Evolutionary conservation across 2,113 vertebrate species (phyloP).

Genomic region (Machaerirhynchus nigripectus): DNA sequence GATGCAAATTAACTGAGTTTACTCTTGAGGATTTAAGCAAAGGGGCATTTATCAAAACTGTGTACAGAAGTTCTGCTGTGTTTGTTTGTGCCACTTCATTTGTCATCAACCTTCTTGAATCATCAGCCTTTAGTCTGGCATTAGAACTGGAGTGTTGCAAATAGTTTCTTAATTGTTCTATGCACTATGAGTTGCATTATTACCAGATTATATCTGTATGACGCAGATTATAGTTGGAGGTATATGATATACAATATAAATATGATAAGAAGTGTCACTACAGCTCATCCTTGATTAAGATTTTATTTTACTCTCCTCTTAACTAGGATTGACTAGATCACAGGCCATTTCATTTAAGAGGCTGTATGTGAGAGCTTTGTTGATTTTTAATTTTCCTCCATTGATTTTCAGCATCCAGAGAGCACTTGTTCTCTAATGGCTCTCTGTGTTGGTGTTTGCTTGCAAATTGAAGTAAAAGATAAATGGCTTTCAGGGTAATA

Average conservation of each 20-base stretch:
- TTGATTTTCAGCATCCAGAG: constrained; percentile 73
- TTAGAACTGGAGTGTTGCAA: neutral
- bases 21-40: neutral
- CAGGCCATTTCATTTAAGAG: constrained; percentile 66
- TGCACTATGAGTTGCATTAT: neutral
- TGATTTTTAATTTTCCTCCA: constrained; percentile 74
- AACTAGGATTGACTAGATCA: constrained; percentile 65
- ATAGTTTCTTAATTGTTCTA: neutral
- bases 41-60: neutral
- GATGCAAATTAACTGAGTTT: neutral
- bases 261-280: constrained; percentile 20
- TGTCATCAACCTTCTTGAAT: neutral
- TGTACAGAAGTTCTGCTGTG: neutral
- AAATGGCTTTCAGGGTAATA: constrained; percentile 65
- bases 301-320: constrained; percentile 58
- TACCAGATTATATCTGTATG: neutral
- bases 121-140: neutral
- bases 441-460: constrained; percentile 66
- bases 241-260: neutral
- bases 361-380: constrained; percentile 61
- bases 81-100: neutral
- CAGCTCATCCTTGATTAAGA: constrained; percentile 61
- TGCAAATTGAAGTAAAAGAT: constrained; percentile 70
- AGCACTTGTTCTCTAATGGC: constrained; percentile 68
- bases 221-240: neutral